A percentile compares a stretch with the other conserved stretches of the same genome.
Evolutionary conservation across 2,888 invertebrate species (phyloP).

Genomic region (Anoplius nigerrimus): DNA sequence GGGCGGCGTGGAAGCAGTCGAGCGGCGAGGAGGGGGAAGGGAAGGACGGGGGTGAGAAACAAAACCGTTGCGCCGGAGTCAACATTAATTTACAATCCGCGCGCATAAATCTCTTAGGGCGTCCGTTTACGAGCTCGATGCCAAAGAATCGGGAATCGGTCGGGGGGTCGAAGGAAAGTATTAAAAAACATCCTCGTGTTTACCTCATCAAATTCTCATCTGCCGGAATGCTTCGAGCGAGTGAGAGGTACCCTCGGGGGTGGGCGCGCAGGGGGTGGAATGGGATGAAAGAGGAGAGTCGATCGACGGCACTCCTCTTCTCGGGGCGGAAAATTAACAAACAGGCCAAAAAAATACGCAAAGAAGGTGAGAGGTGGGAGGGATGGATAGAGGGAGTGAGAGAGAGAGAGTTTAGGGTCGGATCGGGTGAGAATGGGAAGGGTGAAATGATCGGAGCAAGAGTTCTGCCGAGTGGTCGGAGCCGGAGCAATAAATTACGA

Average conservation of each 20-base stretch:
- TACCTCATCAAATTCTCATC: slow-evolving; percentile 65
- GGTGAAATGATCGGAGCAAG: slow-evolving; percentile 18
- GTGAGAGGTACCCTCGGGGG: slow-evolving; percentile 10
- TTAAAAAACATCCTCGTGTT: slow-evolving; percentile 56
- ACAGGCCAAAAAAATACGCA: slow-evolving; percentile 38
- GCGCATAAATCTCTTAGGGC: slow-evolving; percentile 53
- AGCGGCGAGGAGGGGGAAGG: slow-evolving; percentile 16
- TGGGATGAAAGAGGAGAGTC: slow-evolving; percentile 10
- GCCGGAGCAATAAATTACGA: slow-evolving; percentile 57
- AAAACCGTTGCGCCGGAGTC: slow-evolving; percentile 36
- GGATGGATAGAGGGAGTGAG: slow-evolving; percentile 8
- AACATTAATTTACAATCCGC: slow-evolving; percentile 61
- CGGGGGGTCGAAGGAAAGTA: slow-evolving; percentile 30
- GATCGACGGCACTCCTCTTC: slow-evolving; percentile 28
- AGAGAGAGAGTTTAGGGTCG: slow-evolving; percentile 2
- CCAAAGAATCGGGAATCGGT: slow-evolving; percentile 34
- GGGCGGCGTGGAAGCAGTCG: slow-evolving; percentile 1
- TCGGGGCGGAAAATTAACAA: slow-evolving; percentile 51
- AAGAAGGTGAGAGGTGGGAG: slow-evolving; percentile 27
- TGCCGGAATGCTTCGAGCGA: slow-evolving; percentile 38
- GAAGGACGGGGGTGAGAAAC: slow-evolving; percentile 8
- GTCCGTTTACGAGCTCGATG: slow-evolving; percentile 33
- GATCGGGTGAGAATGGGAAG: slow-evolving; percentile 19
- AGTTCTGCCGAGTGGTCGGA: slow-evolving; percentile 16
- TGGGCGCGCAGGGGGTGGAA: slow-evolving; percentile 15